These are phyloP conservation scores for Alosa sapidissima DNA, from an alignment of 2,797 vertebrate species.

Conservation along the genomic window DNA sequence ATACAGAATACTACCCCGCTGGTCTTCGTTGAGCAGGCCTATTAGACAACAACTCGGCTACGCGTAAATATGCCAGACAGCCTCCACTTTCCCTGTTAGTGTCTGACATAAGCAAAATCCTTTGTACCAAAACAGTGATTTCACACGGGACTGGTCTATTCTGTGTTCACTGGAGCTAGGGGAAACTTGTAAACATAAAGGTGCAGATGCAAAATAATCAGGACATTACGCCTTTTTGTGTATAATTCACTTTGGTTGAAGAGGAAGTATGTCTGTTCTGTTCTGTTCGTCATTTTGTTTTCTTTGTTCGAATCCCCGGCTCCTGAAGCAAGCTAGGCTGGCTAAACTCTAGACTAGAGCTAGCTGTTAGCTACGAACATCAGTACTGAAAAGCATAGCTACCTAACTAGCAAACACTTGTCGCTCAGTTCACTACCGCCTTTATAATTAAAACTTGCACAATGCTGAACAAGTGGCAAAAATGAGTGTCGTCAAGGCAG, in stretches of 20 bases:
- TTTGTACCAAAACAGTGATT: slow-evolving; percentile 18
- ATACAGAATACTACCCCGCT: neutral
- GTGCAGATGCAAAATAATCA: neutral
- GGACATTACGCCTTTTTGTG: neutral
- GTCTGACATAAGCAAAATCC: slow-evolving; percentile 21
- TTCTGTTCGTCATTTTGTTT: neutral
- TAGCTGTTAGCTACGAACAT: neutral
- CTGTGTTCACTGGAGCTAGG: neutral
- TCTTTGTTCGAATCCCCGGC: slow-evolving; percentile 16
- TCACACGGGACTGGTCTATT: slow-evolving; percentile 3
- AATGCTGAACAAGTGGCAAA: neutral
- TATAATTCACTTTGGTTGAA: neutral
- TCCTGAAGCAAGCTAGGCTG: slow-evolving; percentile 10
- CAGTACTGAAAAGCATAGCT: neutral
- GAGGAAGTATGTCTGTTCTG: neutral
- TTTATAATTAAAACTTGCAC: neutral
- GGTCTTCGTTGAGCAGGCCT: neutral
- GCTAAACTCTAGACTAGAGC: neutral
- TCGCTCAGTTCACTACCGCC: neutral
- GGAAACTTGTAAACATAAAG: neutral
- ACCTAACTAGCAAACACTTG: slow-evolving; percentile 7
- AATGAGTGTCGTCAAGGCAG: neutral
- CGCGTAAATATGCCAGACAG: neutral
- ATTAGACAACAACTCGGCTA: slow-evolving; percentile 3
- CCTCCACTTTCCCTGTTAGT: slow-evolving; percentile 8